Base-by-base conservation (phyloP, 92 coral and sea anemone species). In the Blastomussa wellsi region DNA sequence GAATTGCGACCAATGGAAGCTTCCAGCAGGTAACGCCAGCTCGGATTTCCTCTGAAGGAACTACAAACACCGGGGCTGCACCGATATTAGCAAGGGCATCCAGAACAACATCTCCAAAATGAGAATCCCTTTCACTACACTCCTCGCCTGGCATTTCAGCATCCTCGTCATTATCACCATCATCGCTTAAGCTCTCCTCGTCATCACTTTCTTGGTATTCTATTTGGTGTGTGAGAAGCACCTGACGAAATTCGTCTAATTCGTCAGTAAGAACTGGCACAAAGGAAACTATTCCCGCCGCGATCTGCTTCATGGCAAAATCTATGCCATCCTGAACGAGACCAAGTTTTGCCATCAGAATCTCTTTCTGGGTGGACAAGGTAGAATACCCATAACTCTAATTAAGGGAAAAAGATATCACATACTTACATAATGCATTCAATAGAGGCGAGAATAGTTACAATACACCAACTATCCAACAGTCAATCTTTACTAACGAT, bases 271-370 rank as follows among this genome's bases (percentile, higher is more conserved):
- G 72, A n/a, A 87, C 80, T 19, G 90, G 88, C 22, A 89, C 57
- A 72, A 92, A 92, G 48, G 88, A 78, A 51, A 67, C 71, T 37
- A 92, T 52, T 17, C 91, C 95, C 39, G 60, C 88, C 17, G 84
- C 89, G 7, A 87, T 77, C 60, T 93, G 92, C 74, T 73, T 80
- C 89, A 88, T 83, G 39, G 96, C 96, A 71, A 93, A 93, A 52
- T 93, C 87, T 51, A 42, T 72, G 9, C 92, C 96, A 12, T 81
- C 83, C 83, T 66, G 47, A 11, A 84, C 11, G 16, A 90, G 90
- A 67, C 89, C 88, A 26, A 89, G 73, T 83, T 86, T 92, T 42
- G 89, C 93, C 64, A 14, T 73, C 24, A 92, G 26, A 28, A 92
- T 91, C 47, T 75, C 71, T 15, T 79, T 79, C 37, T 83, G 51